Evolutionary conservation across 2,888 invertebrate species (phyloP).

Genomic region (Cheilosia pagana): DNA sequence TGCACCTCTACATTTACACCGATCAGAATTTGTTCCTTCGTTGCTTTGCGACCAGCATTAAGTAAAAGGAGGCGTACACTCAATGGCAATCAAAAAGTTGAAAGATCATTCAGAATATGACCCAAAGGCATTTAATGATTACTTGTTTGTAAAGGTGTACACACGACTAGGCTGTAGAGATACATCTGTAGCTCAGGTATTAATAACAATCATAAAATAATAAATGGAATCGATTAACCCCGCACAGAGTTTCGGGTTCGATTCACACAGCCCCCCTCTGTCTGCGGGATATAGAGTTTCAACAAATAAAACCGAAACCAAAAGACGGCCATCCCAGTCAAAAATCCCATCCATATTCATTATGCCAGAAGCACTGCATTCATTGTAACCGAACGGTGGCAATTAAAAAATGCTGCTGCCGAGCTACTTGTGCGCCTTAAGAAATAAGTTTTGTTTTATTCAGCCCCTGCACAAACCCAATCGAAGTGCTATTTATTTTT

Average conservation of each 20-base stretch:
- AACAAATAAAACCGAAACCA: conserved; percentile 1
- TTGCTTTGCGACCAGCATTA: not conserved
- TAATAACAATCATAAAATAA: conserved; percentile 18
- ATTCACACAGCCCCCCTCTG: not conserved
- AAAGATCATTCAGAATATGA: conserved; percentile 30
- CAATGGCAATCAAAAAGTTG: conserved; percentile 4
- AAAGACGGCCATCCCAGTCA: not conserved
- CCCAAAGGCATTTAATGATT: conserved; percentile 18
- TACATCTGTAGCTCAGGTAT: not conserved
- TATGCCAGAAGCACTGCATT: conserved; percentile 19
- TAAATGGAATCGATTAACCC: conserved; percentile 21
- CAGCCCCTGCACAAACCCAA: not conserved
- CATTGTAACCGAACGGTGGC: conserved; percentile 20
- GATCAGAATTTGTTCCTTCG: not conserved
- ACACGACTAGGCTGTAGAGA: not conserved
- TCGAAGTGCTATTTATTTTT: not conserved
- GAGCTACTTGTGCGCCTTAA: conserved; percentile 3
- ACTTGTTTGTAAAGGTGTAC: not conserved
- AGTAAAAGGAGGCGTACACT: conserved; percentile 1
- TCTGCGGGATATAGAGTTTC: not conserved
- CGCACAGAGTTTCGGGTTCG: conserved; percentile 1
- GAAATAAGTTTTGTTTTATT: not conserved
- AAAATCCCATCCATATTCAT: conserved; percentile 10
- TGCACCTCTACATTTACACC: no score
- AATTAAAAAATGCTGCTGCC: conserved; percentile 4